phyloP scores from a whole-genome alignment of 2,888 invertebrate genomes.

The Tiliacea aurago region DNA sequence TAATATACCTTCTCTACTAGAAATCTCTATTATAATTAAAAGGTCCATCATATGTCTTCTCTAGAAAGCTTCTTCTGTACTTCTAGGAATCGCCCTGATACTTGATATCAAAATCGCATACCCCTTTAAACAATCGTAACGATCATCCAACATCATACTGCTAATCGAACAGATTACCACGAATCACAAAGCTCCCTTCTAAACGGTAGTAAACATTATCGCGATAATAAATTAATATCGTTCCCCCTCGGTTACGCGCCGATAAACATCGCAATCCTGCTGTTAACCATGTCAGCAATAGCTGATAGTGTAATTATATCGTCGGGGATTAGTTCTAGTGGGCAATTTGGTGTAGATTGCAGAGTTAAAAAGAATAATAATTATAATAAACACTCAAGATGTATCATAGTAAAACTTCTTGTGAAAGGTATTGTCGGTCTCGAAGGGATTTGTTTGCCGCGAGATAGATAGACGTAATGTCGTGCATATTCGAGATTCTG shows the following conservation, averaged over 20 bases:
- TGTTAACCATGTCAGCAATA: conserved; percentile 58
- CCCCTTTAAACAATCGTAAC: conserved; percentile 19
- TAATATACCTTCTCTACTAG: no score
- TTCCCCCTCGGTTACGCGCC: conserved; percentile 67
- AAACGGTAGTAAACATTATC: conserved; percentile 69
- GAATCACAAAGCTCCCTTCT: conserved; percentile 63
- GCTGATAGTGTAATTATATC: conserved; percentile 65
- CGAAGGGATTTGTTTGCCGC: no score
- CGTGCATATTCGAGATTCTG: no score
- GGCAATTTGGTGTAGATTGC: conserved; percentile 27
- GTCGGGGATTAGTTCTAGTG: conserved; percentile 48
- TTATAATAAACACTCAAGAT: not conserved
- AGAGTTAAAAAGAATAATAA: not conserved
- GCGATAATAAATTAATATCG: conserved; percentile 74
- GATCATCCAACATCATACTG: conserved; percentile 45
- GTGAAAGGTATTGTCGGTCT: not conserved
- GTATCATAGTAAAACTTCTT: not conserved
- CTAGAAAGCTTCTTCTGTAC: no score
- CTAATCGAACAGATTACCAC: conserved; percentile 58
- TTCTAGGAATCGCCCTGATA: no score
- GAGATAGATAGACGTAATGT: no score
- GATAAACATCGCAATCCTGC: conserved; percentile 69
- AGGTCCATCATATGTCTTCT: no score
- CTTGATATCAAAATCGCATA: not conserved
- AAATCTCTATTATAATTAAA: no score